These are phyloP conservation scores for Corythornis cristatus DNA, from an alignment of 2,113 vertebrate genomes.

Conservation along the genomic window DNA sequence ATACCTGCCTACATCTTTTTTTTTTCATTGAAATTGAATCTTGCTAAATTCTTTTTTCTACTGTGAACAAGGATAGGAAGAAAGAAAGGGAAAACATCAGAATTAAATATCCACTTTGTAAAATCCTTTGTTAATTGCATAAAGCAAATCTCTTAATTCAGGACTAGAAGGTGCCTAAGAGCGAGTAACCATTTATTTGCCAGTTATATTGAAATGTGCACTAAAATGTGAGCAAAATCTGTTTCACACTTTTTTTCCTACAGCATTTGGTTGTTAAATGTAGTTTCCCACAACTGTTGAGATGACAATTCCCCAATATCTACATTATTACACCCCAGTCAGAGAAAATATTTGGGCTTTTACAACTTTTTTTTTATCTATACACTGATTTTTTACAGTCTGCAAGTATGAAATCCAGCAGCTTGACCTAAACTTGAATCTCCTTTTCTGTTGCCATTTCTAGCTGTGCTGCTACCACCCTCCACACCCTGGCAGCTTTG, in stretches of 20 bases:
- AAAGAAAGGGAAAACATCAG: neutral
- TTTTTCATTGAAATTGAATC: neutral
- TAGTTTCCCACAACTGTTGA: neutral
- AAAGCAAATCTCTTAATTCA: neutral
- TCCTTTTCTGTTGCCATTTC: neutral
- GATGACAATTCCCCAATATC: neutral
- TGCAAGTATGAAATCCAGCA: neutral
- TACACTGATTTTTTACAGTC: neutral
- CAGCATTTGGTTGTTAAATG: neutral
- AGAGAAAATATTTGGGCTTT: neutral
- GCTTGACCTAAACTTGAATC: neutral
- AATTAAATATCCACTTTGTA: neutral
- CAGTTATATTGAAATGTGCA: neutral
- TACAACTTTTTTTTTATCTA: neutral
- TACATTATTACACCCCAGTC: neutral
- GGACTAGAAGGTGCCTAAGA: neutral
- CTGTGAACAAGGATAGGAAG: neutral
- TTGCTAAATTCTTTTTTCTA: neutral
- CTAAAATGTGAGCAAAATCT: neutral
- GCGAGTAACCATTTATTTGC: neutral
- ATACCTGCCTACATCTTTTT: neutral
- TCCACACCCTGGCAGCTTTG: neutral
- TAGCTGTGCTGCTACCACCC: rapidly evolving
- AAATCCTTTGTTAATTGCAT: neutral
- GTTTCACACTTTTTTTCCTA: neutral